phyloP scores from a whole-genome alignment of 1,140 invertebrate genomes.

The Aphaenogaster ashmeadi region DNA sequence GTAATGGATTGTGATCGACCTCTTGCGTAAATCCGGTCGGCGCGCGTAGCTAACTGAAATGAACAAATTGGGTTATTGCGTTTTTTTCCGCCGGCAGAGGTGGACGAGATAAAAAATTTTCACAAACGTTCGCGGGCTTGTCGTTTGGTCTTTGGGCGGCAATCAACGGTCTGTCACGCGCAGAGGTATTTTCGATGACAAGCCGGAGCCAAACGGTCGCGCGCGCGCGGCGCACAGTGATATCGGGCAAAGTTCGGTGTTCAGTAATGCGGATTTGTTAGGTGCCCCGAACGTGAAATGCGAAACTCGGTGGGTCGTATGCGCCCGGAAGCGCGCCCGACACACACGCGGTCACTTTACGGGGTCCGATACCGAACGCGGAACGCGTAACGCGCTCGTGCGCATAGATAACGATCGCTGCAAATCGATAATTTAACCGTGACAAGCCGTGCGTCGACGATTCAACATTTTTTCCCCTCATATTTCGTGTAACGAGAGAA shows the following conservation, averaged over 20 bases:
- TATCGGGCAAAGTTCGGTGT: conserved; percentile 49
- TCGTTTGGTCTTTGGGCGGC: conserved; percentile 25
- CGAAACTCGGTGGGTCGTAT: conserved; percentile 40
- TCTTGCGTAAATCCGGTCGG: conserved; percentile 15
- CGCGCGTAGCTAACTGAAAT: conserved; percentile 28
- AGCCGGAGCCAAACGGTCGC: conserved; percentile 20
- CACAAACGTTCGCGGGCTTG: conserved; percentile 34
- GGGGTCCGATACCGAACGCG: not conserved
- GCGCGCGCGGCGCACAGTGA: conserved; percentile 16
- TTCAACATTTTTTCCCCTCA: conserved; percentile 63
- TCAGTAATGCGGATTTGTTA: conserved; percentile 61
- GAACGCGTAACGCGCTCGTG: conserved; percentile 27
- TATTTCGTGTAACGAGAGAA: conserved; percentile 35
- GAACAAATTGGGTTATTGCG: conserved; percentile 56
- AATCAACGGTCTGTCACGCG: conserved; percentile 59
- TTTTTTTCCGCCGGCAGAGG: conserved; percentile 23
- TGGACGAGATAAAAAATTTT: conserved; percentile 42
- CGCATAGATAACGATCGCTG: conserved; percentile 73
- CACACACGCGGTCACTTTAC: conserved; percentile 54
- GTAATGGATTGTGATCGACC: conserved; percentile 20
- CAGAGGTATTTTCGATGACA: conserved; percentile 61
- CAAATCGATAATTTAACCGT: conserved; percentile 77
- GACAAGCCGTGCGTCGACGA: conserved; percentile 69
- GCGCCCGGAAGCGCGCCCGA: conserved; percentile 59
- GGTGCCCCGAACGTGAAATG: conserved; percentile 38